phyloP scores from a whole-genome alignment of 2,113 vertebrate species.

The Otolemur garnettii region DNA sequence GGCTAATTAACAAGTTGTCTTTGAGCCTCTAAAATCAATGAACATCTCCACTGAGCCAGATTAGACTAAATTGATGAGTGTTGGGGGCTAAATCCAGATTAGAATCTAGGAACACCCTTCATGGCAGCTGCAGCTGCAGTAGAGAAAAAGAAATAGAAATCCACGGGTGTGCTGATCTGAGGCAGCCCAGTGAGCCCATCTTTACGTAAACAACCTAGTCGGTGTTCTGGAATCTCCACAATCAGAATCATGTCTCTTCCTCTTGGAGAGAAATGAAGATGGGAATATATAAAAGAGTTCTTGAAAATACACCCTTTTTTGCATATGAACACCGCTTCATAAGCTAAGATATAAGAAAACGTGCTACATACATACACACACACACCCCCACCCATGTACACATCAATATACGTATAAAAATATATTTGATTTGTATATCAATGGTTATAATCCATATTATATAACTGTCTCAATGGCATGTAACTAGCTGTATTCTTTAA shows the following conservation, averaged over 20 bases:
- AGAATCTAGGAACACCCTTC: background rate
- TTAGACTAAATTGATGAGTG: background rate
- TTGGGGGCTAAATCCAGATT: background rate
- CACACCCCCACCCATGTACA: no score
- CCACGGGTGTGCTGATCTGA: background rate
- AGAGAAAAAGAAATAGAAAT: background rate
- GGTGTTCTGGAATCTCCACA: background rate
- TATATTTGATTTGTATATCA: background rate
- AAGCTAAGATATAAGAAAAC: background rate
- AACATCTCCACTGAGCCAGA: conserved; percentile 16
- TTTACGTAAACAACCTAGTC: background rate
- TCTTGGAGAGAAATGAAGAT: background rate
- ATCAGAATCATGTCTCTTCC: background rate
- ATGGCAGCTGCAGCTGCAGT: background rate
- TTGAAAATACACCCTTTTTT: background rate
- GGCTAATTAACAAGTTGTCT: background rate
- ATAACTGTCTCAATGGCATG: background rate
- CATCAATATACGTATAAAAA: background rate
- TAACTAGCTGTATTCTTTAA: background rate
- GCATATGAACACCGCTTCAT: background rate
- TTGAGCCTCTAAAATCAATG: background rate
- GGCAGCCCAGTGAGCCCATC: background rate
- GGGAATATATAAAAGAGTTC: background rate
- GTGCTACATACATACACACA: background rate
- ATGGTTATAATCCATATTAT: background rate